Evolutionary conservation across 2,113 vertebrate species (phyloP), one percentile per base, ranked within the genome.

Genomic region (Tupaia chinensis): DNA sequence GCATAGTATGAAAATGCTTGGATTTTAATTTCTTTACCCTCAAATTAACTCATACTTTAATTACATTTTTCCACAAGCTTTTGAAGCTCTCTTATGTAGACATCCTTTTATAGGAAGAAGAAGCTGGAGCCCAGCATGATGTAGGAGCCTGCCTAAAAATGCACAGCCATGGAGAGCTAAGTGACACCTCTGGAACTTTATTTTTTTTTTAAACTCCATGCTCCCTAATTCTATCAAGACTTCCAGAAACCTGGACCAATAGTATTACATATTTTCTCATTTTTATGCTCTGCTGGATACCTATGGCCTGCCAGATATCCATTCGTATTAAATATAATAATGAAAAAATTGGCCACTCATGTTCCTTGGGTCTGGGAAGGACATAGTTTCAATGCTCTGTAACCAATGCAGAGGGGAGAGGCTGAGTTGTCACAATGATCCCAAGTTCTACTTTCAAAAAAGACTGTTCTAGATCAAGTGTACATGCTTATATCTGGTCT

Each of bases 301-400:
- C 32, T 72, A 83, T 0, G n/a, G 56, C 65, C 53, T 32, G 63
- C n/a, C 23, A 79, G 54, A 66, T 91, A 74, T 76, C 76, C 65
- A 73, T 10, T 10, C 34, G 60, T 65, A 8, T 87, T 79, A 87
- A 85, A 87, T 82, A 97, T 76, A 95, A 80, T 27, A 69, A 72
- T 17, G 34, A 65, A 70, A 74, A 54, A 56, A 91, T 9, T 87
- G 73, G 82, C 12, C 25, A 54, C 56, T 27, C 25, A 5, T 15
- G 1, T 34, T 9, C n/a, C 58, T 56, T 23, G 9, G 32, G 66
- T 22, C 89, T 82, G 14, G 3, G 53, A 69, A 72, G 34, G n/a
- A 81, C 53, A 58, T 3, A 17, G 5, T 16, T 58, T 81, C 17
- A 25, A 5, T 23, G 9, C 44, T n/a, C 73, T 68, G 60, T 8